These are phyloP conservation scores for Alca torda DNA, from an alignment of 2,797 vertebrate genomes.

Conservation along the genomic window DNA sequence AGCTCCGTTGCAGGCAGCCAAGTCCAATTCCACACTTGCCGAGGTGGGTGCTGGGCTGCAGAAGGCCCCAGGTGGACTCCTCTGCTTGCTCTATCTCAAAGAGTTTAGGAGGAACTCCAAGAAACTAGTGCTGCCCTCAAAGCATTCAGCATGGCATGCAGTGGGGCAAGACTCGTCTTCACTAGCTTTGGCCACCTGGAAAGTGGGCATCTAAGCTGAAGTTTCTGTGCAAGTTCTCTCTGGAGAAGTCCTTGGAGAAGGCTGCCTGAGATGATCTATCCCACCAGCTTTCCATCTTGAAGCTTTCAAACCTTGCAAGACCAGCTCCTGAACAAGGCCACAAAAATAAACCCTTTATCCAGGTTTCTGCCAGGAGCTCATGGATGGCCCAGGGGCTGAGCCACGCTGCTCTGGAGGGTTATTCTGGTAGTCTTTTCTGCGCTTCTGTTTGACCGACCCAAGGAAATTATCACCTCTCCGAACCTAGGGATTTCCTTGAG, in stretches of 20 bases:
- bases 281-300: not conserved
- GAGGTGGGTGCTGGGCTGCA: not conserved
- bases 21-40: rapidly evolving
- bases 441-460: not conserved
- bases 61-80: not conserved
- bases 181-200: not conserved
- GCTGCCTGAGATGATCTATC: not conserved
- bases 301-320: not conserved
- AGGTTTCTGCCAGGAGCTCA: not conserved
- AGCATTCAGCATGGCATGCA: too few species aligned
- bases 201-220: not conserved
- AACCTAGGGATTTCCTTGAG: not conserved
- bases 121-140: not conserved
- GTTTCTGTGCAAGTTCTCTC: not conserved
- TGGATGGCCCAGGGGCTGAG: not conserved
- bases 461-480: not conserved
- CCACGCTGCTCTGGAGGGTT: not conserved
- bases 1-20: not conserved
- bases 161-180: not conserved
- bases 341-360: not conserved
- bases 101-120: not conserved
- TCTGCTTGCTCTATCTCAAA: not conserved
- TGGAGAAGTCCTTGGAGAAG: not conserved
- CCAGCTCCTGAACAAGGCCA: not conserved
- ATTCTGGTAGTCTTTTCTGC: not conserved